These are phyloP conservation scores for Agrochola lychnidis DNA, from an alignment of 2,888 invertebrate species.

Conservation along the genomic window DNA sequence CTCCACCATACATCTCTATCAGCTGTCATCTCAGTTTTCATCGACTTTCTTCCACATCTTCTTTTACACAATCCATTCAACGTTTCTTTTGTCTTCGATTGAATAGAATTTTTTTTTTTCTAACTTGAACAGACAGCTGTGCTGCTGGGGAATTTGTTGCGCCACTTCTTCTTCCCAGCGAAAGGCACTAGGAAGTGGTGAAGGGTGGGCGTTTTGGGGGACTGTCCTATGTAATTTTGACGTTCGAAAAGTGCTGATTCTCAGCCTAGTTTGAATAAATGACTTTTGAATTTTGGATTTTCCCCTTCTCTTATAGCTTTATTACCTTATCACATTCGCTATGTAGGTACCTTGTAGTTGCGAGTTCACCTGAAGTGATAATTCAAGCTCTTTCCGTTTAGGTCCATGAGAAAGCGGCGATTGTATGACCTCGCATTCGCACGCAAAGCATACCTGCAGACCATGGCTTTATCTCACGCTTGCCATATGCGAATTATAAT, in stretches of 20 bases:
- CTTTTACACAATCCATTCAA: neutral
- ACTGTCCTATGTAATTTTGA: too few species aligned
- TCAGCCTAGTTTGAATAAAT: too few species aligned
- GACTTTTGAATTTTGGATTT: too few species aligned
- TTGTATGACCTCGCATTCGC: conserved; percentile 59
- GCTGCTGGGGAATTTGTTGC: too few species aligned
- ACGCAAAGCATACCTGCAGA: conserved; percentile 42
- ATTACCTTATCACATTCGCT: neutral
- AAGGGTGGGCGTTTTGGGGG: too few species aligned
- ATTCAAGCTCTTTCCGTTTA: conserved; percentile 33
- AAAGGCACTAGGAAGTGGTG: too few species aligned
- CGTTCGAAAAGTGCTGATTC: too few species aligned
- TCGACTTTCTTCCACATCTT: neutral
- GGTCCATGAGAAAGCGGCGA: conserved; percentile 56
- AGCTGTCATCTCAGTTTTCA: neutral
- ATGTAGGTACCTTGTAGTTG: neutral
- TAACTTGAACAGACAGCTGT: too few species aligned
- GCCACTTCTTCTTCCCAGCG: too few species aligned
- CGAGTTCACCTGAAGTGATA: conserved; percentile 28
- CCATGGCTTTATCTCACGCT: conserved; percentile 55
- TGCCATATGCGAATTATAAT: conserved; percentile 55
- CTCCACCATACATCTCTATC: neutral
- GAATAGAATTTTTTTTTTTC: too few species aligned
- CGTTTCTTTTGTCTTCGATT: neutral
- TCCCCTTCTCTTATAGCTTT: too few species aligned